Conservation (phyloP, 2,113 vertebrate species). For the Rhadina sibilatrix region DNA sequence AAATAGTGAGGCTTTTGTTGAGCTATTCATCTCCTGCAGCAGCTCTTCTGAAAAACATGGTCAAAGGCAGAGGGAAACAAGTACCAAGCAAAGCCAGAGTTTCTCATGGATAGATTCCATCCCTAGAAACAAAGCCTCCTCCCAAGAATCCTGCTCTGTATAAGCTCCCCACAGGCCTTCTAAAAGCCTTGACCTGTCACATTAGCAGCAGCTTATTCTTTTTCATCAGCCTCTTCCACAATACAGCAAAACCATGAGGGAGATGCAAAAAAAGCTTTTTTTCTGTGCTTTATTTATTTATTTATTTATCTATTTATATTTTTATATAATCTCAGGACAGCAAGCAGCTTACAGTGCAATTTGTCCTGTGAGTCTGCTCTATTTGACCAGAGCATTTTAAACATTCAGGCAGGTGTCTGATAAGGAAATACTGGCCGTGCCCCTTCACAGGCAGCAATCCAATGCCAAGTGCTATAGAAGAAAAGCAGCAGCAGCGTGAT, state of each 20-base stretch:
- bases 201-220: conserved; percentile 60
- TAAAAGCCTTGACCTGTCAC: conserved; percentile 64
- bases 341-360: not conserved
- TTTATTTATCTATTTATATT: not conserved
- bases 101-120: conserved; percentile 65
- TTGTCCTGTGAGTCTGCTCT: not conserved
- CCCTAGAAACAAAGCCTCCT: conserved; percentile 56
- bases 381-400: not conserved
- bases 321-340: not conserved
- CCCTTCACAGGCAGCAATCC: not conserved
- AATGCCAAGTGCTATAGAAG: not conserved
- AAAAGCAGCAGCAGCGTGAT: not conserved
- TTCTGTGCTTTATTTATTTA: not conserved
- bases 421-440: not conserved
- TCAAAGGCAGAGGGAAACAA: conserved; percentile 60
- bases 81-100: conserved; percentile 55
- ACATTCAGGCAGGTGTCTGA: conserved; percentile 3
- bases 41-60: conserved; percentile 66
- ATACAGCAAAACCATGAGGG: conserved; percentile 5
- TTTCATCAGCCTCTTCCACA: conserved; percentile 19
- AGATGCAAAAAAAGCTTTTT: not conserved
- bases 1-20: conserved; percentile 68
- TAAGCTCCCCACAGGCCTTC: conserved; percentile 51
- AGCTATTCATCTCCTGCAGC: conserved; percentile 64
- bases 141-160: conserved; percentile 50